Evolutionary conservation across 2,888 invertebrate species (phyloP), one percentile per base, ranked within the genome.

Genomic region (Machimus atricapillus): DNA sequence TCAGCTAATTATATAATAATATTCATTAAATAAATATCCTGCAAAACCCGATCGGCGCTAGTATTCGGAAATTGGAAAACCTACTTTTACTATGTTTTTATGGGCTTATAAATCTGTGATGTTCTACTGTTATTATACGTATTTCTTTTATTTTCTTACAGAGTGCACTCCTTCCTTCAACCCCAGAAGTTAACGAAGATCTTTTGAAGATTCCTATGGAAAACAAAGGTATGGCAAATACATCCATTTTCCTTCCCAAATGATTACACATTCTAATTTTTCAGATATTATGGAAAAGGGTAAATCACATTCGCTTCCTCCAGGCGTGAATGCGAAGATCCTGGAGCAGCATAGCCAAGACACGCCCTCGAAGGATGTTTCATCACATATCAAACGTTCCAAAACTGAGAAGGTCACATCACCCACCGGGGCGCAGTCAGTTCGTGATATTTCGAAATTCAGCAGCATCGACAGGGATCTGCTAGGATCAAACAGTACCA

Each of bases 141-240:
- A 66, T 27, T 19, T 66, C 27, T 56, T n/a, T 19, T 23, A 34
- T 86, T 66, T 82, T 88, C 66, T 81, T 87, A 90, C 93, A 94
- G 89, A 90, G 90, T 37, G 93, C 94, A 90, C 94, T 94, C 90
- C 93, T 95, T 91, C 95, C 96, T 88, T 95, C 95, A 88, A 96
- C 96, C 90, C 96, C 95, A 89, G 96, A 96, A 94, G 95, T 96
- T 88, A 96, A 96, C 93, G 96, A 96, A 94, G 96, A 96, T 91
- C 93, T 94, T 90, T 94, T 94, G 89, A 94, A 95, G 93, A 94
- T 95, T 92, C 91, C 94, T 89, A 95, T 95, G 91, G 95, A 95
- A 90, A 93, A 93, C 89, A 91, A 91, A 85, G 89, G 90, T 90
- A 76, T 76, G 1, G 27, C 0, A 27, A 23, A 23, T 27, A 7